A percentile compares a stretch with the other conserved stretches of the same genome.
These are phyloP conservation scores for Eudorcas thomsonii DNA, from an alignment of 2,113 vertebrate species.

Conservation along the genomic window DNA sequence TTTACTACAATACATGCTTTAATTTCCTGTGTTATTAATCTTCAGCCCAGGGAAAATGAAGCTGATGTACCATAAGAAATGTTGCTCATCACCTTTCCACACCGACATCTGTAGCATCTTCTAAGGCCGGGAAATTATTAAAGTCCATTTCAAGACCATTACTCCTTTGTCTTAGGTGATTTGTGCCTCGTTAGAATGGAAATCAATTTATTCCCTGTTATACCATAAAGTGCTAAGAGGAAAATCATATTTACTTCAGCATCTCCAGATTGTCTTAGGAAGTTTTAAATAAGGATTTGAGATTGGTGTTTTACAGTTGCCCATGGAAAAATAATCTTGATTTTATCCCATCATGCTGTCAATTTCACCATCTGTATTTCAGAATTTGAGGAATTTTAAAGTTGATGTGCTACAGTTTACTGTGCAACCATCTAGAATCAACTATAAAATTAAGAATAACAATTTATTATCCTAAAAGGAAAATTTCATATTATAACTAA, in stretches of 20 bases:
- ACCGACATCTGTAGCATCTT: constrained; percentile 29
- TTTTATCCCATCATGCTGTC: background rate
- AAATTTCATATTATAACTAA: background rate
- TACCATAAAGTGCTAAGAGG: constrained; percentile 24
- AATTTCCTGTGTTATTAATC: constrained; percentile 56
- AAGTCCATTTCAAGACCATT: constrained; percentile 15
- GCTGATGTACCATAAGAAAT: constrained; percentile 24
- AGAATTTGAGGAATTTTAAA: constrained; percentile 13
- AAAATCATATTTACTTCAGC: constrained; percentile 31
- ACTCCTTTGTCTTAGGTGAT: constrained; percentile 23
- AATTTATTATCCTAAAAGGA: background rate
- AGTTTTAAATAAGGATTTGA: constrained; percentile 54
- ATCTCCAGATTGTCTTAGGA: constrained; percentile 14
- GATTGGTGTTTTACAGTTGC: constrained; percentile 20
- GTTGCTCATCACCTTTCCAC: background rate
- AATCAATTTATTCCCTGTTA: constrained; percentile 53
- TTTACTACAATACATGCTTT: constrained; percentile 22
- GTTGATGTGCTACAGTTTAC: background rate
- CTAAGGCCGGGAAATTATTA: constrained; percentile 21
- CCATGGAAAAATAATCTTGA: constrained; percentile 9
- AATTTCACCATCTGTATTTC: constrained; percentile 2
- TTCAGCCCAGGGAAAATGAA: constrained; percentile 34
- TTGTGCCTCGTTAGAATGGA: constrained; percentile 29
- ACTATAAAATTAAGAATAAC: constrained; percentile 36
- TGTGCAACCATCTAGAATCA: constrained; percentile 14